Evolutionary conservation across 2,113 vertebrate genomes (phyloP).

Genomic region (Oreotragus oreotragus): DNA sequence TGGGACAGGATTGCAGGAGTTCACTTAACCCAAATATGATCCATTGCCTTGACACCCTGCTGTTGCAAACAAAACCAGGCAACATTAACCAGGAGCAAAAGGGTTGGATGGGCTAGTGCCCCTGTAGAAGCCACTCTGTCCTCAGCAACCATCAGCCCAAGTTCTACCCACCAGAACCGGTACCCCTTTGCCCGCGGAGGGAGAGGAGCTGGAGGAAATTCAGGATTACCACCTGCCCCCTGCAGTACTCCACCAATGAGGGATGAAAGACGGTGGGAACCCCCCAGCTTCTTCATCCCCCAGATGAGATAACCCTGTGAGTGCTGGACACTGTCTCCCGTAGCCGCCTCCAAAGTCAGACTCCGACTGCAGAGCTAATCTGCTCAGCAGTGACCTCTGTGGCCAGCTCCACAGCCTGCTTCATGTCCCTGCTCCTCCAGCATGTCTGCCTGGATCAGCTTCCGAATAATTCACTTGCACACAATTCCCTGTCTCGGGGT

Average conservation of each 20-base stretch:
- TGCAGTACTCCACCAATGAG: background rate
- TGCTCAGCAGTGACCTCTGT: background rate
- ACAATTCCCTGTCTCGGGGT: background rate
- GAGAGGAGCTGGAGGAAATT: background rate
- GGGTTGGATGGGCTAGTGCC: fast-evolving
- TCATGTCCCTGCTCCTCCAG: background rate
- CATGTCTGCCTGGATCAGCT: fast-evolving
- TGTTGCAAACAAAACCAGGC: background rate
- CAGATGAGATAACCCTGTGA: fast-evolving
- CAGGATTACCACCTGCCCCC: too few species aligned
- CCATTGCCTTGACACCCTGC: background rate
- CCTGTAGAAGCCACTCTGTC: fast-evolving
- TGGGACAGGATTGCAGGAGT: fast-evolving
- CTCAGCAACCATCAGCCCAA: background rate
- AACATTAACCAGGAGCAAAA: too few species aligned
- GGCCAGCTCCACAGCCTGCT: too few species aligned
- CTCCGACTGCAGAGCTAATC: too few species aligned
- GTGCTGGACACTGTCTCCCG: background rate
- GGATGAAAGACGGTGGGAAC: background rate
- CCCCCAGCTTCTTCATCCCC: background rate
- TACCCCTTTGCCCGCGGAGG: background rate
- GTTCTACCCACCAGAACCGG: background rate
- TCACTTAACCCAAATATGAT: background rate
- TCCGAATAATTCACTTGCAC: too few species aligned
- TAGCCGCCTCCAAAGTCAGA: fast-evolving